These are phyloP conservation scores for Drosophila obscura DNA, from an alignment of 1,140 invertebrate genomes.

Conservation along the genomic window DNA sequence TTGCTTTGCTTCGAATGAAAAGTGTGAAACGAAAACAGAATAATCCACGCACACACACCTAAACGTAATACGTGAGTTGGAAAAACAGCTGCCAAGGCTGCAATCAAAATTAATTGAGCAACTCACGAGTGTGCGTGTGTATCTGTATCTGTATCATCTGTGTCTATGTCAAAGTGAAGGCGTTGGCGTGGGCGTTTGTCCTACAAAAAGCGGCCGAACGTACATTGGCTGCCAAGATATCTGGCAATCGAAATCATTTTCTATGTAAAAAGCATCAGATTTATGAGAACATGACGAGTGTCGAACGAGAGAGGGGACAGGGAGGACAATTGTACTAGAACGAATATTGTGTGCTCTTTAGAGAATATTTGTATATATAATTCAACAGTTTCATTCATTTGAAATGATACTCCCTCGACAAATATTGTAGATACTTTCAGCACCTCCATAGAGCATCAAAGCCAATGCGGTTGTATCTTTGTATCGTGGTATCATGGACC, in stretches of 20 bases:
- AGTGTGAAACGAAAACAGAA: conserved; percentile 38
- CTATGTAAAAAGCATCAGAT: conserved; percentile 65
- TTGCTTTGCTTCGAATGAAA: conserved; percentile 25
- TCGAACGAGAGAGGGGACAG: background rate
- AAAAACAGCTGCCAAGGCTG: conserved; percentile 75
- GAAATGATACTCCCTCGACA: too few relatives aligned
- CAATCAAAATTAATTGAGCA: conserved; percentile 80
- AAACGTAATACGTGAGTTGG: conserved; percentile 39
- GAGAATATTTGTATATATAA: background rate
- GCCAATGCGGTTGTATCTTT: conserved; percentile 28
- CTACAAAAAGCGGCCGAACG: conserved; percentile 46
- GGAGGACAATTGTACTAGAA: background rate
- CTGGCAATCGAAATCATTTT: conserved; percentile 55
- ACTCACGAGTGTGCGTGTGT: conserved; percentile 39
- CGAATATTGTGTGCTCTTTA: conserved; percentile 11
- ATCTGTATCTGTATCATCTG: conserved; percentile 28
- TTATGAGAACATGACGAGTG: conserved; percentile 46
- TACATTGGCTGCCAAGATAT: conserved; percentile 30
- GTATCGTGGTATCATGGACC: conserved; percentile 48
- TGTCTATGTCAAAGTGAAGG: conserved; percentile 70
- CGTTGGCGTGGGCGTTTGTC: conserved; percentile 58
- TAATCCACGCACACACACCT: conserved; percentile 22
- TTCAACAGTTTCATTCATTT: background rate
- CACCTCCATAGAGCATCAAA: conserved; percentile 32
- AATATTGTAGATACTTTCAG: conserved; percentile 7